phyloP scores from a whole-genome alignment of 2,888 invertebrate genomes.

The Limnephilus marmoratus region DNA sequence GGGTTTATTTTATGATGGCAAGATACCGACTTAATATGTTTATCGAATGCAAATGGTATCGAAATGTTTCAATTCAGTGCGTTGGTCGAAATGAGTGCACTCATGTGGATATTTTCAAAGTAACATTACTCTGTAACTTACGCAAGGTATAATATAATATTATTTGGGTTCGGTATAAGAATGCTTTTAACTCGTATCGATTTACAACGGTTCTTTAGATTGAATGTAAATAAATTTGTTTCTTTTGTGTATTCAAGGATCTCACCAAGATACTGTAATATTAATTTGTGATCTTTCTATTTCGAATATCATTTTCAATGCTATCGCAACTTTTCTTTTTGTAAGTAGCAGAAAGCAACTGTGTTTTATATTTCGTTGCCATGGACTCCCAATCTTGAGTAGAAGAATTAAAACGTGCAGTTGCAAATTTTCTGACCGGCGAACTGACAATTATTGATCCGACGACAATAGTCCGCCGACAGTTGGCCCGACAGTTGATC shows the following conservation, averaged over 20 bases:
- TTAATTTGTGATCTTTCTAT: not conserved
- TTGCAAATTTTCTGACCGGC: too few relatives aligned
- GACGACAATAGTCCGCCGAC: too few relatives aligned
- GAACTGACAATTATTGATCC: too few relatives aligned
- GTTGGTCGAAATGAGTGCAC: not conserved
- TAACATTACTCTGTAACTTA: not conserved
- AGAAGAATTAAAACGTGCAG: too few relatives aligned
- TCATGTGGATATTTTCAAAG: not conserved
- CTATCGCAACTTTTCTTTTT: not conserved
- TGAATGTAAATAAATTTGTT: not conserved
- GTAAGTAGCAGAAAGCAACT: not conserved
- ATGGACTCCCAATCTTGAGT: too few relatives aligned
- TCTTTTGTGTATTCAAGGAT: not conserved
- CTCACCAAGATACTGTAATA: not conserved
- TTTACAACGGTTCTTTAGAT: not conserved
- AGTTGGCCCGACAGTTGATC: too few relatives aligned
- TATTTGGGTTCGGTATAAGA: not conserved
- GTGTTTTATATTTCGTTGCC: too few relatives aligned
- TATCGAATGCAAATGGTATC: not conserved
- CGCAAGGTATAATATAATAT: not conserved
- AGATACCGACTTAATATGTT: not conserved
- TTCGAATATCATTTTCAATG: not conserved
- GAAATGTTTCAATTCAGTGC: not conserved
- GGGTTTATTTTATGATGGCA: constrained; percentile 12
- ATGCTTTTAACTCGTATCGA: not conserved